A percentile compares a stretch with the other conserved stretches of the same genome.
These are phyloP conservation scores for Gadus chalcogrammus DNA, from an alignment of 2,113 vertebrate genomes.

Conservation along the genomic window DNA sequence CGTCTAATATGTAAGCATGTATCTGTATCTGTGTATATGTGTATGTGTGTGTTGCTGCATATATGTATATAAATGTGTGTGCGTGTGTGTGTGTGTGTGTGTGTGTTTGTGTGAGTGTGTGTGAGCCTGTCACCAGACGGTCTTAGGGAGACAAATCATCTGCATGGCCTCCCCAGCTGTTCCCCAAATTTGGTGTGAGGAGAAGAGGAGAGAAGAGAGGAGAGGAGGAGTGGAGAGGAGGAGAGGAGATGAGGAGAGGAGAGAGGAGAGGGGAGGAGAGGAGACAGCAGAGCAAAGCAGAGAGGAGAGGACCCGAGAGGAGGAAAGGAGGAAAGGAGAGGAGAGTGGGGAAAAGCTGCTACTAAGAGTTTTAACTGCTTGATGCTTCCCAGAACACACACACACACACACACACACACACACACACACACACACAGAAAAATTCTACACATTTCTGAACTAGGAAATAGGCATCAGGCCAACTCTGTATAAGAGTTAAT, in stretches of 20 bases:
- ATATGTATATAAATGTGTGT: neutral
- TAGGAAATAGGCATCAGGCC: conserved; percentile 32
- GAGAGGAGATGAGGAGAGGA: conserved; percentile 56
- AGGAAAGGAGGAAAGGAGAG: conserved; percentile 26
- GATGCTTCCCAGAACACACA: conserved; percentile 68
- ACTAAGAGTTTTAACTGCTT: conserved; percentile 68
- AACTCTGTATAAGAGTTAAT: conserved; percentile 32
- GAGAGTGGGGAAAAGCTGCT: conserved; percentile 44
- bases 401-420: neutral
- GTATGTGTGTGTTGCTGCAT: neutral
- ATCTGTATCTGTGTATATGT: neutral
- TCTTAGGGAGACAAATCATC: conserved; percentile 74
- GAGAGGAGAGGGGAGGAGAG: neutral
- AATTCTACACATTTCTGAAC: conserved; percentile 34
- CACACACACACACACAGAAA: neutral
- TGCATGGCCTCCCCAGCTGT: conserved; percentile 75
- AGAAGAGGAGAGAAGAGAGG: conserved; percentile 43
- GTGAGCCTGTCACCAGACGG: conserved; percentile 65
- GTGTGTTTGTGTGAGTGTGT: conserved; percentile 38
- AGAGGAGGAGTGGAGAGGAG: conserved; percentile 22
- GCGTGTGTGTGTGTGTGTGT: conserved; percentile 28
- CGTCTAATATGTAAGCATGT: neutral
- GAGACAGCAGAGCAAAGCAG: conserved; percentile 33
- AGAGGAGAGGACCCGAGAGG: conserved; percentile 34
- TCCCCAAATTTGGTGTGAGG: conserved; percentile 78